phyloP scores from a whole-genome alignment of 2,113 vertebrate species.

The Leucoraja erinaceus region DNA sequence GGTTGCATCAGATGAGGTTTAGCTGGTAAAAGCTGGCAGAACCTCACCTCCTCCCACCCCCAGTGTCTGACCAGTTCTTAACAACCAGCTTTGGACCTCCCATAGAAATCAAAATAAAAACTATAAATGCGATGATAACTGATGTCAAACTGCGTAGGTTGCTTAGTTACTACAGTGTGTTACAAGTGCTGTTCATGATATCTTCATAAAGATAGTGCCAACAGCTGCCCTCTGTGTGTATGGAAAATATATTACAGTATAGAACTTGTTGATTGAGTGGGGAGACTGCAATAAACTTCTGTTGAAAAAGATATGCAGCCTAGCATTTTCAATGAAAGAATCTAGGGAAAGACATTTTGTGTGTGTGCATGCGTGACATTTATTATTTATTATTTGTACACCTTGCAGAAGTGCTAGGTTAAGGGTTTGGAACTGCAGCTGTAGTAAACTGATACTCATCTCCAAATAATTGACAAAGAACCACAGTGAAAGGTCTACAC shows the following conservation, averaged over 20 bases:
- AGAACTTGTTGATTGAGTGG: conserved; percentile 45
- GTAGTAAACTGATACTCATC: not conserved
- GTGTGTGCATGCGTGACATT: not conserved
- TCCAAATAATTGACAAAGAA: conserved; percentile 18
- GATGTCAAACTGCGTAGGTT: conserved; percentile 37
- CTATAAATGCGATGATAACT: not conserved
- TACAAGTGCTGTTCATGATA: conserved; percentile 44
- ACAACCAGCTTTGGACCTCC: not conserved
- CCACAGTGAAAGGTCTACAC: not conserved
- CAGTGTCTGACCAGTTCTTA: not conserved
- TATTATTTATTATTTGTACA: not conserved
- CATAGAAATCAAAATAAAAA: not conserved
- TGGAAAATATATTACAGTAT: conserved; percentile 40
- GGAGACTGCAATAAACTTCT: conserved; percentile 12
- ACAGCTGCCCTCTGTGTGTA: conserved; percentile 45
- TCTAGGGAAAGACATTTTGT: conserved; percentile 23
- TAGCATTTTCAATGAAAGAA: not conserved
- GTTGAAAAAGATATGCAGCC: conserved; percentile 18
- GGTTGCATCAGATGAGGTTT: not conserved
- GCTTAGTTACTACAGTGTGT: conserved; percentile 41
- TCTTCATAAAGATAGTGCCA: conserved; percentile 40
- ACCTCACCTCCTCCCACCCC: not conserved
- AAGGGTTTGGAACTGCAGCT: not conserved
- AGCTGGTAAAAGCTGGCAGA: not conserved
- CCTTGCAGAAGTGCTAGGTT: not conserved